These are phyloP conservation scores for Spilogale gracilis DNA, from an alignment of 2,113 vertebrate genomes.

Conservation along the genomic window DNA sequence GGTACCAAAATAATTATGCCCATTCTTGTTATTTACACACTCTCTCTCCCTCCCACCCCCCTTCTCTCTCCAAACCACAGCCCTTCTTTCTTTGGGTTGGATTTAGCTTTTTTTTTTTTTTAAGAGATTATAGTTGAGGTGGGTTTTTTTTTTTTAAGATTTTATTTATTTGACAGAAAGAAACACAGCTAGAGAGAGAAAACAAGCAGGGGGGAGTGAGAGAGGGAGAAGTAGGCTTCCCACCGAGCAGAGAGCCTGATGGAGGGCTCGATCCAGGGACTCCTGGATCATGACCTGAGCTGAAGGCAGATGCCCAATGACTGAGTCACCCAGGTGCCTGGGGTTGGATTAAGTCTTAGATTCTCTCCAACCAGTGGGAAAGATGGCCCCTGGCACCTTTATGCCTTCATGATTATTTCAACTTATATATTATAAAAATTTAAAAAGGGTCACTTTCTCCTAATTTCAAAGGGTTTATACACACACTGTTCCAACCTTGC, in stretches of 20 bases:
- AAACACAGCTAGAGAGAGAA: no score
- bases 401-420: not conserved
- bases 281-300: no score
- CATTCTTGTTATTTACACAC: not conserved
- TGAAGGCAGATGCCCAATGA: no score
- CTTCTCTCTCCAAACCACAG: not conserved
- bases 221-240: no score
- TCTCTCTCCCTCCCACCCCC: not conserved
- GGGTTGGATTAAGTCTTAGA: not conserved
- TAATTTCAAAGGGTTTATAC: not conserved
- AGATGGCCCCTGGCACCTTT: not conserved
- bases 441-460: not conserved
- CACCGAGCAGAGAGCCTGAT: no score
- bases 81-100: not conserved
- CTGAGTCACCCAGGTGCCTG: not conserved
- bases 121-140: no score
- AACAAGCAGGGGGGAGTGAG: no score
- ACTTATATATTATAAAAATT: not conserved
- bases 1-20: not conserved
- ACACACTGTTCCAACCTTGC: not conserved
- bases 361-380: not conserved
- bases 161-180: no score
- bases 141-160: no score
- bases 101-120: not conserved
- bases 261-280: no score